Evolutionary conservation across 2,113 vertebrate species (phyloP), one percentile per base, ranked within the genome.

Genomic region (Notechis scutatus): DNA sequence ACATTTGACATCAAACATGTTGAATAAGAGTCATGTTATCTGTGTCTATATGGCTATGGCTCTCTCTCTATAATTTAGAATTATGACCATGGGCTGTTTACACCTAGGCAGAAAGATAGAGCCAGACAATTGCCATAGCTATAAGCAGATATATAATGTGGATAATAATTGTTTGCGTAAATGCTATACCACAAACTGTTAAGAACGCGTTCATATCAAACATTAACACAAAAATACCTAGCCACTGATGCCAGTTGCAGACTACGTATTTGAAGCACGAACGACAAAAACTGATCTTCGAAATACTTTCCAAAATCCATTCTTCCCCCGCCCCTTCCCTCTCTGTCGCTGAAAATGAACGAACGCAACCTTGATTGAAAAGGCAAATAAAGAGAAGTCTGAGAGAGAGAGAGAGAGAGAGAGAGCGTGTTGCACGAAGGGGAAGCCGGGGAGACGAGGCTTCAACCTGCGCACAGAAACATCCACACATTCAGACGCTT

Each of bases 381-480:
- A 93, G 55, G n/a, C 45, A 52, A 47, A 61, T 59, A 20, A 85
- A 9, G 10, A 55, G 88, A 15, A 90, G 20, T 64, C 88, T 92
- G 59, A 90, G 14, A 91, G 93, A 26, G 54, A 56, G 55, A 56
- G 20, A 56, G 47, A 47, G 47, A 47, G 56, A 64, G 69, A 91
- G 90, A 90, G 94, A n/a, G 54, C 34, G 39, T 0, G 47, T 0
- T 94, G 87, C 87, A 90, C 64, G 95, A 93, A 89, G 88, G 93
- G 96, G 88, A 91, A 91, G 96, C 93, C 93, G 95, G 94, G 95
- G 94, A 95, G 91, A 42, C 14, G 92, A 92, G 95, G 57, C 94
- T 94, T 42, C 15, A 14, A 91, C 95, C 95, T 90, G 92, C 91
- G 92, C n/a, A 91, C 91, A 10, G 74, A 81, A 81, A 88, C 15